A percentile compares a stretch with the other conserved stretches of the same genome.
Evolutionary conservation across 2,888 invertebrate species (phyloP).

Genomic region (Tenthredo livida): DNA sequence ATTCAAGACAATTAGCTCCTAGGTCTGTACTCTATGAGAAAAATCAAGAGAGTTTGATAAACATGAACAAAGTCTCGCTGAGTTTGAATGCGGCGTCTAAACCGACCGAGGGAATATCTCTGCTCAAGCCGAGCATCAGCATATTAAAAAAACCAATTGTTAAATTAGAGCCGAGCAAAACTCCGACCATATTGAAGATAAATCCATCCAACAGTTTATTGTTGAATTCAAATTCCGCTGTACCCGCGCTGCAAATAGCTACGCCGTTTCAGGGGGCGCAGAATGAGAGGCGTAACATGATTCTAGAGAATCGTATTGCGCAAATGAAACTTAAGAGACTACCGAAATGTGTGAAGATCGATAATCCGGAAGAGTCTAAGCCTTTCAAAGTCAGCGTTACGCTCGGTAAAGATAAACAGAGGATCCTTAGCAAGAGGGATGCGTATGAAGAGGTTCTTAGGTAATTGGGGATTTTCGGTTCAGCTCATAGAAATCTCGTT

Average conservation of each 20-base stretch:
- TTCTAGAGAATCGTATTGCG: neutral
- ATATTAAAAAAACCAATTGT: slow-evolving; percentile 63
- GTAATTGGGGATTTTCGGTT: slow-evolving; percentile 47
- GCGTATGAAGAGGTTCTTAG: slow-evolving; percentile 65
- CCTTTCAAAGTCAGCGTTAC: slow-evolving; percentile 60
- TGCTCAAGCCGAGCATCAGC: slow-evolving; percentile 61
- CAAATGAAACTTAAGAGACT: slow-evolving; percentile 39
- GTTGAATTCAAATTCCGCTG: slow-evolving; percentile 64
- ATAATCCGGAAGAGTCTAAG: slow-evolving; percentile 43
- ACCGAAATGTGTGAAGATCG: slow-evolving; percentile 35
- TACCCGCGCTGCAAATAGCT: slow-evolving; percentile 69
- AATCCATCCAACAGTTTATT: slow-evolving; percentile 66
- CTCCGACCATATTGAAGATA: slow-evolving; percentile 58
- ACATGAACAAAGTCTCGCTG: neutral
- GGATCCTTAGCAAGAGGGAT: slow-evolving; percentile 65
- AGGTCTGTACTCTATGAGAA: slow-evolving; percentile 29
- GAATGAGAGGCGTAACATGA: neutral
- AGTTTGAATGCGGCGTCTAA: neutral
- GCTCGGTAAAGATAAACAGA: slow-evolving; percentile 67
- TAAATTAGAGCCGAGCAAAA: slow-evolving; percentile 44
- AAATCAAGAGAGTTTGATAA: neutral
- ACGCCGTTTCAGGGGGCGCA: slow-evolving; percentile 51
- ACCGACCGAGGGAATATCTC: slow-evolving; percentile 31
- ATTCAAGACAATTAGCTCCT: slow-evolving; percentile 8
- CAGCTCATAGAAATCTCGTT: neutral